Base-by-base conservation (phyloP, 2,797 vertebrate species). In the Crocidura indochinensis region DNA sequence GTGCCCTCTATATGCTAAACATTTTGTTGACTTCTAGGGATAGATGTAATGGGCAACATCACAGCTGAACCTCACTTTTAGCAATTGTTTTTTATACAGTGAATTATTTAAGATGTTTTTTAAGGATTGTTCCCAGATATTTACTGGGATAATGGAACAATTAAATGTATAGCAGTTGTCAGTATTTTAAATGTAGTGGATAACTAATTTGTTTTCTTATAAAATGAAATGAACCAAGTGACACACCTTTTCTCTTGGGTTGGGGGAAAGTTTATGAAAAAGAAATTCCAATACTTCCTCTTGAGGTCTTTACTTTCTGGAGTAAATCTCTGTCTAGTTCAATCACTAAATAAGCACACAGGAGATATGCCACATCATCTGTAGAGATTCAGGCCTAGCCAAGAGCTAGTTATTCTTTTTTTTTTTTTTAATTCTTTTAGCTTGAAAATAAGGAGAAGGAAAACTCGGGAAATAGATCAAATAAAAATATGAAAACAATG, bases 401-500 rank as follows among this genome's bases (percentile, higher is more conserved):
- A 10, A 20, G 27, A 67, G 65, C n/a, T 65, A 91, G 84, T 88
- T 77, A 92, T 94, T 38, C 2, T 2, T 38, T 38, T 38, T 38
- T 38, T 38, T 38, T 94, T 87, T 94, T 86, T 76, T 94, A 96
- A 96, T 95, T 95, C 90, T 94, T 96, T 93, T 81, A 94, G 91
- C 51, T 38, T 84, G 77, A 95, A 67, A 60, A 67, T n/a, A 79
- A 96, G 91, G 31, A 90, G 86, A 78, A 90, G 86, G 86, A 92
- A 92, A 87, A 89, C 81, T 89, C 75, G 65, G 92, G 94, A 96
- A 96, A 95, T 91, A 94, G 93, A 93, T 87, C 86, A 87, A 69
- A 90, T 62, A 91, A 95, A 97, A 96, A 91, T 95, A 94, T 92
- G 90, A 93, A 90, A 95, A 96, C 96, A 96, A 97, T 96, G 88